A percentile compares a stretch with the other conserved stretches of the same genome.
phyloP scores from a whole-genome alignment of 2,888 invertebrate genomes.

The Gryllus longicercus region DNA sequence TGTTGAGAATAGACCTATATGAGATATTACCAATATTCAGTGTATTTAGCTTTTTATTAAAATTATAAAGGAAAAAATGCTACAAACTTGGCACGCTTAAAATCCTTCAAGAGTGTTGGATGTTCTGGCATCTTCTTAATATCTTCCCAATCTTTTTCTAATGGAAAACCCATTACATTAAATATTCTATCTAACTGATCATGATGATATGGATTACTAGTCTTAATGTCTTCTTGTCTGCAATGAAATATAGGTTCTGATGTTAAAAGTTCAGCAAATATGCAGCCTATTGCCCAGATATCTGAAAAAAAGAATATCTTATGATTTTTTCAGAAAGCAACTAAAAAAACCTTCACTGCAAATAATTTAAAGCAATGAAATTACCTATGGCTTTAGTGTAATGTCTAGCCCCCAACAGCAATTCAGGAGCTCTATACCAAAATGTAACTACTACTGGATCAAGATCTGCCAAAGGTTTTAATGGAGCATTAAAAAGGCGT shows the following conservation, averaged over 20 bases:
- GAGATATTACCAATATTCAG: not conserved
- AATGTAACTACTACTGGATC: conserved; percentile 99
- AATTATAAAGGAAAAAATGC: not conserved
- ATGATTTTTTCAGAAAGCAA: too few species aligned
- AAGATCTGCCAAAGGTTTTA: conserved; percentile 95
- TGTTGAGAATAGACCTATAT: not conserved
- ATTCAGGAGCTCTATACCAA: conserved; percentile 98
- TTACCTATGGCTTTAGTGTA: conserved; percentile 95
- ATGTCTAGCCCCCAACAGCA: conserved; percentile 90
- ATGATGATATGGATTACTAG: conserved; percentile 98
- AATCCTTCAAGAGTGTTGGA: conserved; percentile 90
- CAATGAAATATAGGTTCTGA: conserved; percentile 99
- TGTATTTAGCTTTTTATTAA: not conserved
- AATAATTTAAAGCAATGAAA: conserved; percentile 20
- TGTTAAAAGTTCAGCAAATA: conserved; percentile 97
- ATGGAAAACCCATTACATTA: conserved; percentile 98
- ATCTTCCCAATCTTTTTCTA: conserved; percentile 97
- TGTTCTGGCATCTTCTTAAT: conserved; percentile 99
- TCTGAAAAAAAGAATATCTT: conserved; percentile 55
- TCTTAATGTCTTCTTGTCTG: conserved; percentile 98
- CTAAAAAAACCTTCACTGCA: not conserved
- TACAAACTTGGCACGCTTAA: conserved; percentile 80
- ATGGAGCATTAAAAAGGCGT: conserved; percentile 92
- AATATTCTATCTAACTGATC: conserved; percentile 97
- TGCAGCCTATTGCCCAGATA: conserved; percentile 99